Base-by-base conservation (phyloP, 1,140 invertebrate species). In the Lordiphosa stackelbergi region DNA sequence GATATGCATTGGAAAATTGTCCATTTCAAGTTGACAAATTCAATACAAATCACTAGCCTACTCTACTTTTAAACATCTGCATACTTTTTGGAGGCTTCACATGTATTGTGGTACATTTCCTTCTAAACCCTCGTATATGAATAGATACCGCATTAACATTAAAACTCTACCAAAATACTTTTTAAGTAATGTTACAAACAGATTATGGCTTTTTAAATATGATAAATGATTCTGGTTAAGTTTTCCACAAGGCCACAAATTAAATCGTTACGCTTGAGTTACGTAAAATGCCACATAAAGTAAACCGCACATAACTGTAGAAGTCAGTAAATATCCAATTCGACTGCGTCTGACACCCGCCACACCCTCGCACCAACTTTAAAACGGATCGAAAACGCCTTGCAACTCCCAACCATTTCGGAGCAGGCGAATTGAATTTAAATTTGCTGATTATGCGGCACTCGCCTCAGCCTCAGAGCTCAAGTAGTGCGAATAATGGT, bases 401-500 rank as follows among this genome's bases (percentile, higher is more conserved):
- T 57, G 19, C 43, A 31, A 48, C 24, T 31, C 19, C 9, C 5
- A 10, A 9, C 16, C 11, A 55, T 68, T 60, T 42, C 37, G 48
- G 53, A 12, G 40, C 28, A 38, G 36, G 61, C 73, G 78, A 84
- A 83, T 83, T 84, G 78, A 84, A 83, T 83, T 83, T 84, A 83
- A 83, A 83, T 78, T 84, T 70, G 69, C 69, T 84, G 66, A 83
- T 83, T 83, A 77, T 47, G 52, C 43, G 28, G 28, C 28, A 31
- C 28, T 31, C 28, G 35, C 16, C 45, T 24, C 13, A 22, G 13
- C 10, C n/a, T 10, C 28, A 12, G 40, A 16, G 31, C 53, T 65
- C 54, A 56, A 77, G 72, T 73, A 70, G 72, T 83, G 77, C 77
- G 52, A 83, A 77, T 83, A 83, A 83, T 83, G 77, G 78, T 66